Evolutionary conservation across 53 echinoderm and acorn worm species (phyloP), one percentile per base, ranked within the genome.

Genomic region (Crossaster papposus): DNA sequence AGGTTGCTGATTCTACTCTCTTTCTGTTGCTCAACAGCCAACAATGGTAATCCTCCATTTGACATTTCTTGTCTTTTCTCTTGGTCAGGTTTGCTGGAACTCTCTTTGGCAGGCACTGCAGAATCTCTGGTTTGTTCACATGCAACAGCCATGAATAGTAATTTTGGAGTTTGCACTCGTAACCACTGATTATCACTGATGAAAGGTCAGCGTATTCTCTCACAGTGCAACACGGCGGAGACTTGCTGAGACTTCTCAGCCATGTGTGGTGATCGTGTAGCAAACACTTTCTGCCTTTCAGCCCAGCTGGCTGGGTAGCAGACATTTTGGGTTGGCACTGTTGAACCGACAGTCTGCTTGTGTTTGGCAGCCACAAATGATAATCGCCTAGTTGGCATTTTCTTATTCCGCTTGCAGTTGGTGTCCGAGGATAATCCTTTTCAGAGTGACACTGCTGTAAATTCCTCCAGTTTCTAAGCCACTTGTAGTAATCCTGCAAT

Each of bases 201-300:
- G 44, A 9, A 5, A 44, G 9, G 6, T 44, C 6, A 44, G 9
- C 44, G 9, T 44, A 26, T 68, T n/a, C n/a, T n/a, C n/a, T n/a
- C n/a, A n/a, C n/a, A 30, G 70, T 70, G 51, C 68, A 18, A 35
- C 23, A 76, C 17, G 17, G 34, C 76, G 72, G 2, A 28, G 30
- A 51, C 51, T 4, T 17, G 2, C 29, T 24, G 2, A 34, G 1
- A n/a, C 0, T 17, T 22, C 24, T 23, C 35, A 87, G 87, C 87
- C 87, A 87, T 0, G 58, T 87, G 55, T 87, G 62, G 44, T 87
- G 36, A 36, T 87, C 87, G 35, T 87, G 36, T 30, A 87, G 76
- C 1, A 58, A 9, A 62, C 87, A 87, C 58, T 77, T 87, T 76
- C 58, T 58, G 24, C 24, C 22, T 23, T 24, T 87, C 32, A n/a